Evolutionary conservation across 2,888 invertebrate genomes (phyloP).

Genomic region (Auanema freiburgensis): DNA sequence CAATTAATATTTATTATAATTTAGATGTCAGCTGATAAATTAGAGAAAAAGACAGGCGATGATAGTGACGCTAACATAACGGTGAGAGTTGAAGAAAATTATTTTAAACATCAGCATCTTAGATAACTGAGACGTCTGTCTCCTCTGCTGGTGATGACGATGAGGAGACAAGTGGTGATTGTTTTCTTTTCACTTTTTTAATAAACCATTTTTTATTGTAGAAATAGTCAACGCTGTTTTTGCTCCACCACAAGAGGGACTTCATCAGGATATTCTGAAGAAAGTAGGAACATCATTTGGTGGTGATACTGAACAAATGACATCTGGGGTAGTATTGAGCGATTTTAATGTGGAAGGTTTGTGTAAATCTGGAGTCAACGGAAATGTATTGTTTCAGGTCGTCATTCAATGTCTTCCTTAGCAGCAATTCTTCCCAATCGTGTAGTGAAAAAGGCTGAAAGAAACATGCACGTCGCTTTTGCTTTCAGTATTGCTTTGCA

Average conservation of each 20-base stretch:
- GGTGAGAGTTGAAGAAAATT: too few species aligned
- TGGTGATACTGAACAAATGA: slow-evolving; percentile 5
- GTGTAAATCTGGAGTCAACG: background rate
- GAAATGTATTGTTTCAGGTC: slow-evolving; percentile 8
- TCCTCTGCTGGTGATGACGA: too few species aligned
- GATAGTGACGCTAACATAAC: too few species aligned
- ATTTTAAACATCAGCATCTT: too few species aligned
- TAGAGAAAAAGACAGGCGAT: too few species aligned
- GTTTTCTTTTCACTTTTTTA: too few species aligned
- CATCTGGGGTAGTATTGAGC: slow-evolving; percentile 13
- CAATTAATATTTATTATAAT: too few species aligned
- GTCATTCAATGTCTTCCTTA: slow-evolving; percentile 14
- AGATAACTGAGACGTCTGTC: too few species aligned
- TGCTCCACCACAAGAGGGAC: slow-evolving; percentile 7
- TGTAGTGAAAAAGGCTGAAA: slow-evolving; percentile 5
- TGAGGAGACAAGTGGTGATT: too few species aligned
- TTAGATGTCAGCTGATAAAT: too few species aligned
- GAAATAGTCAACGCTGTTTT: slow-evolving; percentile 9
- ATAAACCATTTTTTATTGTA: too few species aligned
- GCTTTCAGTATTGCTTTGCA: slow-evolving; percentile 18
- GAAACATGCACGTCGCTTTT: slow-evolving; percentile 15
- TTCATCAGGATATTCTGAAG: background rate
- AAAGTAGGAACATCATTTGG: background rate
- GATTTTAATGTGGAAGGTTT: slow-evolving; percentile 18
- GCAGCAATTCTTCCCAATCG: slow-evolving; percentile 14